Evolutionary conservation across 2,888 invertebrate species (phyloP).

Genomic region (Dolichomitus sp.): DNA sequence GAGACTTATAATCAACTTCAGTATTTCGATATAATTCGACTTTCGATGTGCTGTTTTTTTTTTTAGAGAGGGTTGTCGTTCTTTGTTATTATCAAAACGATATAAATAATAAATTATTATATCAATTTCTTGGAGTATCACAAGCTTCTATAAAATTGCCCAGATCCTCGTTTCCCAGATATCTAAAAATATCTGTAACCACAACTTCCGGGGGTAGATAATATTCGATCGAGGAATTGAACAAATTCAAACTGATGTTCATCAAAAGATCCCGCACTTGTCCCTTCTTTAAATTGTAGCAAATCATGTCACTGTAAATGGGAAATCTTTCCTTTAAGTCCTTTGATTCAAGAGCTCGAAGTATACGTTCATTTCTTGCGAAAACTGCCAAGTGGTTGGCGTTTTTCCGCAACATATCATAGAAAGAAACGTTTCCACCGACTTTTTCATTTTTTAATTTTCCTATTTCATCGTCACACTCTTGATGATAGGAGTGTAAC

Average conservation of each 20-base stretch:
- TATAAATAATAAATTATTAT: too few relatives aligned
- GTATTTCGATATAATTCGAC: too few relatives aligned
- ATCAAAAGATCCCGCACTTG: background rate
- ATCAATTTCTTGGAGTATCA: background rate
- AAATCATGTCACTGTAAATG: constrained; percentile 17
- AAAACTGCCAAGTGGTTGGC: constrained; percentile 9
- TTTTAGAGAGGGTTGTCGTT: too few relatives aligned
- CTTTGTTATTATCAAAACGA: too few relatives aligned
- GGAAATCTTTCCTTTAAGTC: constrained; percentile 1
- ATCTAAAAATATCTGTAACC: background rate
- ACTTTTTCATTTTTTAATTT: constrained; percentile 13
- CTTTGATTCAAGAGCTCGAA: background rate
- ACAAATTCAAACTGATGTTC: background rate
- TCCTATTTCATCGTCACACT: background rate
- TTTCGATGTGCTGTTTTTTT: too few relatives aligned
- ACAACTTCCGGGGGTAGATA: constrained; percentile 12
- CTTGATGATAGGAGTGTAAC: background rate
- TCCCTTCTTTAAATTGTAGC: constrained; percentile 10
- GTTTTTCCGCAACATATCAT: background rate
- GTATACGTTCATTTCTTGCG: background rate
- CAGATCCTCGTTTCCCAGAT: constrained; percentile 19
- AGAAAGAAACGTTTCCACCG: background rate
- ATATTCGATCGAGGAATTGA: background rate
- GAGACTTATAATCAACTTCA: too few relatives aligned
- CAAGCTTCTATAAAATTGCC: constrained; percentile 22